Conservation (phyloP, 2,113 vertebrate genomes). For the Notothenia coriiceps region DNA sequence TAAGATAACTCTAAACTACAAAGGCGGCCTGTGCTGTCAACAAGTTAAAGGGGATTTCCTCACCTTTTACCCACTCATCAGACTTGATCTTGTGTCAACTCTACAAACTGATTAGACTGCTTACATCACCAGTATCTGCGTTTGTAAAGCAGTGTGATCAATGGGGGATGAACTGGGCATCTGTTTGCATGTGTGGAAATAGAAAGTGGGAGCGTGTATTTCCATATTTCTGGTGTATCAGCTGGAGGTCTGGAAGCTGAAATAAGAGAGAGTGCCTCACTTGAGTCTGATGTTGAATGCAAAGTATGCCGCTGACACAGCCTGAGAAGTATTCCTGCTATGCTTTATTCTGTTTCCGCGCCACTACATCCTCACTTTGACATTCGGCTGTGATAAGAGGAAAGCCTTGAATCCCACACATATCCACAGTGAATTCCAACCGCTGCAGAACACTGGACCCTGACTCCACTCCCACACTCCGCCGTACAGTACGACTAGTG, state of each 20-base stretch:
- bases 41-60: slow-evolving; percentile 52
- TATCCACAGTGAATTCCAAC: slow-evolving; percentile 83
- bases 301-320: slow-evolving; percentile 75
- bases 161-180: neutral
- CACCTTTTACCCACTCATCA: slow-evolving; percentile 34
- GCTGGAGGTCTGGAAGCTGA: slow-evolving; percentile 56
- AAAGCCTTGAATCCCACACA: slow-evolving; percentile 85
- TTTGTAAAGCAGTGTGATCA: neutral
- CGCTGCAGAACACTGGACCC: slow-evolving; percentile 48
- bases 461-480: slow-evolving; percentile 70
- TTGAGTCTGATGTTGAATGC: slow-evolving; percentile 67
- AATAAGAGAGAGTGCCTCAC: slow-evolving; percentile 53
- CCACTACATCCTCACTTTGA: slow-evolving; percentile 81
- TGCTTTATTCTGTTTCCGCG: slow-evolving; percentile 82
- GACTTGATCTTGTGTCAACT: neutral
- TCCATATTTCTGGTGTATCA: slow-evolving; percentile 46
- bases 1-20: slow-evolving; percentile 61
- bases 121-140: neutral
- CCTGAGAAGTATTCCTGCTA: slow-evolving; percentile 79
- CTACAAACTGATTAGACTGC: neutral
- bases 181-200: neutral
- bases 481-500: slow-evolving; percentile 61
- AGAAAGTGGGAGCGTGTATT: slow-evolving; percentile 19
- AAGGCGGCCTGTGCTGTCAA: slow-evolving; percentile 48
- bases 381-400: slow-evolving; percentile 84